Conservation (phyloP, 2,113 vertebrate species). For the Phalacrocorax aristotelis region DNA sequence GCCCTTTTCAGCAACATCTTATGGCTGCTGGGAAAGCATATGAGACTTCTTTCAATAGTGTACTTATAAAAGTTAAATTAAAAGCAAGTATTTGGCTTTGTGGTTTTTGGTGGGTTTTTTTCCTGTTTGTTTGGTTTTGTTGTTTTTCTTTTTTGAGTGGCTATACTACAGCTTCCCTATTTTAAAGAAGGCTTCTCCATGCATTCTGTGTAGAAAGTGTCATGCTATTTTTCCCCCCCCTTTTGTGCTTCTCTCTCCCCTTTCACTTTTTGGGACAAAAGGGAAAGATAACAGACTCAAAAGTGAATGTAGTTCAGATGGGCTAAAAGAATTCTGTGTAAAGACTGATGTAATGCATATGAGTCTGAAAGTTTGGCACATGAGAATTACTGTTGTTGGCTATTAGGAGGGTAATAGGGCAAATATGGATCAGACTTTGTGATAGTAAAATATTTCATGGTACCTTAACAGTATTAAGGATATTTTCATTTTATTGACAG, state of each 20-base stretch:
- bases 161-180: not conserved
- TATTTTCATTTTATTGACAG: not conserved
- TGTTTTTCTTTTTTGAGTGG: not conserved
- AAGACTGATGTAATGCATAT: not conserved
- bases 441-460: not conserved
- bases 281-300: not conserved
- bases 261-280: not conserved
- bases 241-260: not conserved
- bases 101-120: too few relatives aligned
- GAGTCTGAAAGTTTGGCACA: not conserved
- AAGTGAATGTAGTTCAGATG: not conserved
- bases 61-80: not conserved
- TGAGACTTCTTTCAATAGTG: not conserved
- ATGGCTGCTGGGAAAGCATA: not conserved
- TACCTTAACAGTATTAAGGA: not conserved
- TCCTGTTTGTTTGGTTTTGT: not conserved
- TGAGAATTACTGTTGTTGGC: not conserved
- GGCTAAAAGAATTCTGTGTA: fast-evolving
- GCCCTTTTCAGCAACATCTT: not conserved
- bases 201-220: not conserved
- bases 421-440: not conserved
- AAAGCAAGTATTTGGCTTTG: not conserved
- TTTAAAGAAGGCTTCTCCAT: not conserved
- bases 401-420: not conserved
- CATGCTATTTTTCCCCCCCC: not conserved